Percentiles rank a stretch among this genome's conserved stretches.
Conservation (phyloP, 2,113 vertebrate species). For the Halichoerus grypus region DNA sequence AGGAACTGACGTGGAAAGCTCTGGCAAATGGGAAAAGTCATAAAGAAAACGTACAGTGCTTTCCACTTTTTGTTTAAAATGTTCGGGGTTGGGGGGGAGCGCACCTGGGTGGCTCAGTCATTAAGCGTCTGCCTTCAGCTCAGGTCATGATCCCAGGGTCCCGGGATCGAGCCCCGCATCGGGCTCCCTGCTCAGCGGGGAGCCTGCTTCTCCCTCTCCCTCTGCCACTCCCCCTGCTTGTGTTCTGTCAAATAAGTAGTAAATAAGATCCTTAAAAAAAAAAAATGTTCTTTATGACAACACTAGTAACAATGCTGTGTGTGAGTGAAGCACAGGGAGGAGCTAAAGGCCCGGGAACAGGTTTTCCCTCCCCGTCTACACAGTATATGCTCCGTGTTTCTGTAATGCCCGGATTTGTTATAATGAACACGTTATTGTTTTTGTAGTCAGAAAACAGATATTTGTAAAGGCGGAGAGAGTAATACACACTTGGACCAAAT, state of each 20-base stretch:
- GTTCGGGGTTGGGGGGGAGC: too few species aligned
- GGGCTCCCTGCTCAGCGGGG: too few species aligned
- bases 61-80: not conserved
- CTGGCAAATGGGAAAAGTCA: too few species aligned
- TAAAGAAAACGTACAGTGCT: not conserved
- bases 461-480: not conserved
- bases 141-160: too few species aligned
- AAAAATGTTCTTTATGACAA: not conserved
- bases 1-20: not conserved
- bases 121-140: too few species aligned
- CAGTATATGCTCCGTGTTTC: not conserved
- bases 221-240: too few species aligned
- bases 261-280: too few species aligned
- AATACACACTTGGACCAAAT: not conserved
- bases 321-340: not conserved
- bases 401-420: not conserved
- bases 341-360: not conserved
- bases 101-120: too few species aligned
- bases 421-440: not conserved
- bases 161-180: too few species aligned
- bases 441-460: not conserved
- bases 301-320: accelerated
- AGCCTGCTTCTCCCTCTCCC: too few species aligned
- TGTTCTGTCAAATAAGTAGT: too few species aligned
- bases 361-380: not conserved